Evolutionary conservation across 2,797 vertebrate genomes (phyloP).

Genomic region (Gallinago stenura): DNA sequence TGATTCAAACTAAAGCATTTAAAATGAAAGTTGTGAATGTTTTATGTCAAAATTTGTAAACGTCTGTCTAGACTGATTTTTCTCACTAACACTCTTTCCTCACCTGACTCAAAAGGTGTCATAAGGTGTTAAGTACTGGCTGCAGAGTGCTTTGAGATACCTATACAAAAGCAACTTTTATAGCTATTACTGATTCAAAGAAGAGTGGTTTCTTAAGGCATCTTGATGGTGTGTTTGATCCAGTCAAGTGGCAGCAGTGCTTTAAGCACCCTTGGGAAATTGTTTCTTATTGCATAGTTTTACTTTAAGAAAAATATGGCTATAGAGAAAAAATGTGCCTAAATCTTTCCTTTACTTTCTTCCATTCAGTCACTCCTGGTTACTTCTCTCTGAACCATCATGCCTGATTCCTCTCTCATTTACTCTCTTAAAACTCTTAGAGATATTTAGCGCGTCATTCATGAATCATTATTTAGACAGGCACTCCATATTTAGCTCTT

Average conservation of each 20-base stretch:
- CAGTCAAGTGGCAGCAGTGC: neutral
- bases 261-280: neutral
- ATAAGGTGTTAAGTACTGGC: neutral
- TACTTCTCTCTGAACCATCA: neutral
- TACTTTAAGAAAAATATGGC: neutral
- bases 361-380: neutral
- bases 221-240: neutral
- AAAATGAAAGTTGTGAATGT: neutral
- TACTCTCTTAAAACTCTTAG: conserved; percentile 1
- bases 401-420: neutral
- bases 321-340: neutral
- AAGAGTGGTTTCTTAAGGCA: neutral
- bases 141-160: neutral
- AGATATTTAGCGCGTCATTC: neutral
- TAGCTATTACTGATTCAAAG: neutral
- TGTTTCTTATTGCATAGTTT: neutral
- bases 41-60: neutral
- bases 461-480: conserved; percentile 50
- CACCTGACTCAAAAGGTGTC: neutral
- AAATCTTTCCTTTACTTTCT: neutral
- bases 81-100: neutral
- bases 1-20: neutral
- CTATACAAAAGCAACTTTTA: neutral
- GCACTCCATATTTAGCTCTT: conserved; percentile 37
- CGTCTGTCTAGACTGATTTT: neutral